Percentiles rank a stretch among this genome's conserved stretches.
phyloP scores from a whole-genome alignment of 2,113 vertebrate species.

The Greenwoodochromis staneri region DNA sequence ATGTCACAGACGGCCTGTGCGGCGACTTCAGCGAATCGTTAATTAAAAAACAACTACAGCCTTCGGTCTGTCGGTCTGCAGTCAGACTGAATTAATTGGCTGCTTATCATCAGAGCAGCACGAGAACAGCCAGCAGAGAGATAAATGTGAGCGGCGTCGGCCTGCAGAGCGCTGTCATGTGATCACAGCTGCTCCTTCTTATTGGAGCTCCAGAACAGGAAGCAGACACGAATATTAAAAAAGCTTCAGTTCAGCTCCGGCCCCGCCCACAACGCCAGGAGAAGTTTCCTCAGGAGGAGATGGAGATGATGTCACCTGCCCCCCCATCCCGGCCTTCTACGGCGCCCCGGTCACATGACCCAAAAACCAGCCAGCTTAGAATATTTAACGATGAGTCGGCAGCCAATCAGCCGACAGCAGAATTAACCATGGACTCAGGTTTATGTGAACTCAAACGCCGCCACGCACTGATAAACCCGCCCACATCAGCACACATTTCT shows the following conservation, averaged over 20 bases:
- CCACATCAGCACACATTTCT: neutral
- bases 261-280: neutral
- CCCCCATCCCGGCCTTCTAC: neutral
- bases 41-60: too few relatives aligned
- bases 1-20: neutral
- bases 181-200: neutral
- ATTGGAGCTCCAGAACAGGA: neutral
- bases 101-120: neutral
- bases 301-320: neutral
- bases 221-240: neutral
- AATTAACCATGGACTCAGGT: neutral
- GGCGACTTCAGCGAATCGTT: neutral
- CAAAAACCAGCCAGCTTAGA: rapidly evolving
- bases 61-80: neutral
- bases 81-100: neutral
- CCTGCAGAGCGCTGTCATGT: neutral
- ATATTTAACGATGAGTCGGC: neutral
- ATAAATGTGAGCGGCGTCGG: neutral
- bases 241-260: neutral
- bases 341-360: neutral
- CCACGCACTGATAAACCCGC: neutral
- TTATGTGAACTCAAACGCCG: neutral
- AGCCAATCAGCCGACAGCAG: neutral
- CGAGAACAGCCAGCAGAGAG: neutral
- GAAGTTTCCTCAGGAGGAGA: neutral